Conservation (phyloP, 2,113 vertebrate species). For the Chunga burmeisteri region DNA sequence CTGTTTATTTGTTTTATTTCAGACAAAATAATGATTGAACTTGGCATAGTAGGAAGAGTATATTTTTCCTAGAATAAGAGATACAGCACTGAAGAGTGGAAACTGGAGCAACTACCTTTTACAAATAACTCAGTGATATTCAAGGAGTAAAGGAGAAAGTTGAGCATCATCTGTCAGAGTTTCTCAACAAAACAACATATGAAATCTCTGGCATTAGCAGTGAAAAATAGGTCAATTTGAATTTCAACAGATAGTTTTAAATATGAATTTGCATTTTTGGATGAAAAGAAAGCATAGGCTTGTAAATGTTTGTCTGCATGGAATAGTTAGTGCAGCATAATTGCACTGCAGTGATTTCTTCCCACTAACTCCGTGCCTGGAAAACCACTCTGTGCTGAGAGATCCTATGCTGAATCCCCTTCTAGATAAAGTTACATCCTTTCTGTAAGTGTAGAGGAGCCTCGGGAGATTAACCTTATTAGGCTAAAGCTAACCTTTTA, state of each 20-base stretch:
- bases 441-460: background rate
- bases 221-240: background rate
- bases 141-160: background rate
- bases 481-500: background rate
- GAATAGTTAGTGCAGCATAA: background rate
- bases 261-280: background rate
- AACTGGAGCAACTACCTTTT: background rate
- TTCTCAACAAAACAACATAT: background rate
- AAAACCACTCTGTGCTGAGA: background rate
- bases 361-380: background rate
- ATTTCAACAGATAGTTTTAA: background rate
- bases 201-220: background rate
- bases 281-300: background rate
- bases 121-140: background rate
- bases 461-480: background rate
- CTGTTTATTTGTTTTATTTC: background rate
- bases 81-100: background rate
- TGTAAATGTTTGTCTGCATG: background rate
- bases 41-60: background rate
- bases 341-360: background rate
- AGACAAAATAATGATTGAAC: background rate
- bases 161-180: background rate
- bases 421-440: background rate
- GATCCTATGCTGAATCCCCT: background rate
- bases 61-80: background rate